Conservation (phyloP, 2,888 invertebrate genomes). For the Elmis aenea region DNA sequence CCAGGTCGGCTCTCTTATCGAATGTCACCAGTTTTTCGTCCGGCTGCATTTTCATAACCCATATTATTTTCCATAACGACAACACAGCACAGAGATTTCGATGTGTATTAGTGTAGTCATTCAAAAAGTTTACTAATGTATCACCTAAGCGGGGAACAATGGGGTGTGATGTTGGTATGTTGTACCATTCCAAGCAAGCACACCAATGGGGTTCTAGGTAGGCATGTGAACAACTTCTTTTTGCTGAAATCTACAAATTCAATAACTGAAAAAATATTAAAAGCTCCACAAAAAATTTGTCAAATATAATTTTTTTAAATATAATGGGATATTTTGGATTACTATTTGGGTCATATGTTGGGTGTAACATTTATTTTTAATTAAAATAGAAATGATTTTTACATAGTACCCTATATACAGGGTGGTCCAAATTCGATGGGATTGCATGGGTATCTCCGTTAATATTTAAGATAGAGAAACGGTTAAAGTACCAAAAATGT, state of each 20-base stretch:
- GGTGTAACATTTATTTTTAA: too few species aligned
- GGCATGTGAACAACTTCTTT: slow-evolving; percentile 80
- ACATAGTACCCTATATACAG: too few species aligned
- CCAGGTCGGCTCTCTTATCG: slow-evolving; percentile 67
- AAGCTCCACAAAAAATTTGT: too few species aligned
- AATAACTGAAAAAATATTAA: slow-evolving; percentile 31
- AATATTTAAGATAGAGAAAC: too few species aligned
- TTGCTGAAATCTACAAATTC: slow-evolving; percentile 58
- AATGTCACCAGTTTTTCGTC: slow-evolving; percentile 66
- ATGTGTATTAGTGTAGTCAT: slow-evolving; percentile 53
- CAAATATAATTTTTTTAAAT: too few species aligned
- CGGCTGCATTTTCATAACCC: slow-evolving; percentile 67
- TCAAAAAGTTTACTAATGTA: slow-evolving; percentile 59
- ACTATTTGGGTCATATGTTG: too few species aligned
- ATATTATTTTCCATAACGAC: slow-evolving; percentile 51
- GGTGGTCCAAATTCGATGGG: too few species aligned
- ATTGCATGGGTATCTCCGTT: too few species aligned
- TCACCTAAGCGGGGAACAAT: slow-evolving; percentile 54
- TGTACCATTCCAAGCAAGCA: slow-evolving; percentile 82
- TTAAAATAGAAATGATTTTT: too few species aligned
- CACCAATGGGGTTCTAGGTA: slow-evolving; percentile 96
- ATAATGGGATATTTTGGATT: too few species aligned
- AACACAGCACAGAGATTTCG: slow-evolving; percentile 59
- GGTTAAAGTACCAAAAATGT: too few species aligned
- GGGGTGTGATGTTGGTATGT: slow-evolving; percentile 50